Evolutionary conservation across 2,888 invertebrate species (phyloP).

Genomic region (Rhagium mordax): DNA sequence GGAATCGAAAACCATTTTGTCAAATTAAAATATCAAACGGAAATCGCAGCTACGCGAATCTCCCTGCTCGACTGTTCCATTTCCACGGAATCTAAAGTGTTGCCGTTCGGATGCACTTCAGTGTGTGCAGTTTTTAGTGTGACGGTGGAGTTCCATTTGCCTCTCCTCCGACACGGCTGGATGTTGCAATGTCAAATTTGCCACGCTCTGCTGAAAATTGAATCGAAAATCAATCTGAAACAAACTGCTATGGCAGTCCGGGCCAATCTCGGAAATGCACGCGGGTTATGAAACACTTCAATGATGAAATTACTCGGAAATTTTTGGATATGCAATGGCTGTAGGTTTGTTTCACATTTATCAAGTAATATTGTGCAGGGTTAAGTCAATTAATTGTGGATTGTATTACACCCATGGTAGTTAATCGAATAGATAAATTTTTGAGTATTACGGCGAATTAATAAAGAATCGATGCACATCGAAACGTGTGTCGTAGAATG

Average conservation of each 20-base stretch:
- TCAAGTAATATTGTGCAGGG: neutral
- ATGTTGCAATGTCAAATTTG: conserved; percentile 49
- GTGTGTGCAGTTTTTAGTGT: conserved; percentile 44
- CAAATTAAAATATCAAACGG: conserved; percentile 13
- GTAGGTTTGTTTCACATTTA: neutral
- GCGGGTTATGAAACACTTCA: conserved; percentile 65
- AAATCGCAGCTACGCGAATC: neutral
- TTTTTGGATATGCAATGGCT: conserved; percentile 45
- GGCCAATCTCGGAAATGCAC: conserved; percentile 62
- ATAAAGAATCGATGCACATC: too few species aligned
- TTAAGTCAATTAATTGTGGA: neutral
- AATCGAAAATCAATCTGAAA: conserved; percentile 66
- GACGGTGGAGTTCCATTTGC: conserved; percentile 32
- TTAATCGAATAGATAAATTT: too few species aligned
- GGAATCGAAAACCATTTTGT: conserved; percentile 12
- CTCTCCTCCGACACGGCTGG: conserved; percentile 30
- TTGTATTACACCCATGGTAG: too few species aligned
- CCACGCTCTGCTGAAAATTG: conserved; percentile 59
- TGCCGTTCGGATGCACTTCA: conserved; percentile 42
- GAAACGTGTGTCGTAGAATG: too few species aligned
- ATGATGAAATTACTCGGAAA: conserved; percentile 67
- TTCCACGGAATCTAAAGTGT: neutral
- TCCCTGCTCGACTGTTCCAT: neutral
- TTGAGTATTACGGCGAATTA: too few species aligned
- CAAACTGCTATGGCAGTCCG: conserved; percentile 50